Evolutionary conservation across 2,797 vertebrate species (phyloP).

Genomic region (Sebastes cheni): DNA sequence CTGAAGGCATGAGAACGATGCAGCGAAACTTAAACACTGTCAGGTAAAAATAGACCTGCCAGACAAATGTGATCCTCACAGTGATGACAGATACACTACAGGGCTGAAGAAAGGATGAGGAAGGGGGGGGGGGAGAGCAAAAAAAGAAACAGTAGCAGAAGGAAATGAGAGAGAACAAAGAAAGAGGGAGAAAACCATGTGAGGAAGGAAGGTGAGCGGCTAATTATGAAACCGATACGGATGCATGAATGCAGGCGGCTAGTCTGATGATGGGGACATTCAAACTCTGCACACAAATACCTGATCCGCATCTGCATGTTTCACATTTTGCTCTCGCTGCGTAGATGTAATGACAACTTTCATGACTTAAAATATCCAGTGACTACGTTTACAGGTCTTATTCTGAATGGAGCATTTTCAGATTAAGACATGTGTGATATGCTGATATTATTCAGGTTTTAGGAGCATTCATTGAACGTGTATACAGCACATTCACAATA

Average conservation of each 20-base stretch:
- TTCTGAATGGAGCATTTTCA: neutral
- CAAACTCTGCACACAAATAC: neutral
- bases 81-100: neutral
- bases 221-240: constrained; percentile 1
- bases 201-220: neutral
- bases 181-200: neutral
- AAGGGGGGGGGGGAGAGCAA: neutral
- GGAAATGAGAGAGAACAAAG: neutral
- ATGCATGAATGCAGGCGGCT: neutral
- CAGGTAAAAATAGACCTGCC: constrained; percentile 69
- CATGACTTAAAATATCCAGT: neutral
- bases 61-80: constrained; percentile 33
- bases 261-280: neutral
- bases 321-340: neutral
- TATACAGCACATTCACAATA: neutral
- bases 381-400: neutral
- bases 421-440: neutral
- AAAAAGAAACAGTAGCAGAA: neutral
- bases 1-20: constrained; percentile 51
- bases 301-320: neutral
- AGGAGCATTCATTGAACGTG: neutral
- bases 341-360: neutral
- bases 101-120: neutral
- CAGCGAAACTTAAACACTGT: constrained; percentile 60
- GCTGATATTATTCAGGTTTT: neutral